A percentile compares a stretch with the other conserved stretches of the same genome.
phyloP scores from a whole-genome alignment of 92 coral and sea anemone species.

The Siderastrea radians region DNA sequence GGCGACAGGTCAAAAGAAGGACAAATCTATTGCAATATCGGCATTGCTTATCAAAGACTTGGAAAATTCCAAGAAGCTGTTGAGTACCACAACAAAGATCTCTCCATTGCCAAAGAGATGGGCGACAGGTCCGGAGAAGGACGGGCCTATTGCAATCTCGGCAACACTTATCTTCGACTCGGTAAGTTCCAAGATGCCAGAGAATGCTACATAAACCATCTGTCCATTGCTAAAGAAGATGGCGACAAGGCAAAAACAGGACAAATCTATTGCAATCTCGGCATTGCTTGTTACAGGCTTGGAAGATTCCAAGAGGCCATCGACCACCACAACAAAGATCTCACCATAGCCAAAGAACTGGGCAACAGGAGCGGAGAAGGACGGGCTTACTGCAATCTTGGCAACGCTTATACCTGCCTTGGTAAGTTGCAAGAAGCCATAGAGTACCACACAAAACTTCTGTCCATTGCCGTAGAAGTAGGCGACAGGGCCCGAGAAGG shows the following conservation, averaged over 20 bases:
- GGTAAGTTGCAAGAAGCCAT: neutral
- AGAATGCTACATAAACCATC: neutral
- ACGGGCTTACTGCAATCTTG: neutral
- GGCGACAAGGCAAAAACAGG: neutral
- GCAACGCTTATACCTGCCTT: neutral
- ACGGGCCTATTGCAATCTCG: too few relatives aligned
- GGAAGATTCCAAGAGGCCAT: neutral
- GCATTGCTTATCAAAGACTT: too few relatives aligned
- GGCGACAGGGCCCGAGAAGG: neutral
- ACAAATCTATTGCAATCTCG: neutral
- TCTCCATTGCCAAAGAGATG: too few relatives aligned
- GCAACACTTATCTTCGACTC: too few relatives aligned
- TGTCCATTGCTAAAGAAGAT: neutral
- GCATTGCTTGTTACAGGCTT: neutral
- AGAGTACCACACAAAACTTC: neutral
- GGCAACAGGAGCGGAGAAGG: neutral
- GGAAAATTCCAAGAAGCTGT: too few relatives aligned
- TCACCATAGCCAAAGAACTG: neutral
- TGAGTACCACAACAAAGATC: too few relatives aligned
- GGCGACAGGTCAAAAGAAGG: too few relatives aligned
- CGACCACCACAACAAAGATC: neutral
- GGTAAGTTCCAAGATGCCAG: neutral
- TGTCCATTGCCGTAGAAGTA: neutral
- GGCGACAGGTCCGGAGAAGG: too few relatives aligned
- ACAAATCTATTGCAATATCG: too few relatives aligned